Percentiles rank a stretch among this genome's conserved stretches.
phyloP scores from a whole-genome alignment of 1,140 invertebrate genomes.

The Drosophila nannoptera region DNA sequence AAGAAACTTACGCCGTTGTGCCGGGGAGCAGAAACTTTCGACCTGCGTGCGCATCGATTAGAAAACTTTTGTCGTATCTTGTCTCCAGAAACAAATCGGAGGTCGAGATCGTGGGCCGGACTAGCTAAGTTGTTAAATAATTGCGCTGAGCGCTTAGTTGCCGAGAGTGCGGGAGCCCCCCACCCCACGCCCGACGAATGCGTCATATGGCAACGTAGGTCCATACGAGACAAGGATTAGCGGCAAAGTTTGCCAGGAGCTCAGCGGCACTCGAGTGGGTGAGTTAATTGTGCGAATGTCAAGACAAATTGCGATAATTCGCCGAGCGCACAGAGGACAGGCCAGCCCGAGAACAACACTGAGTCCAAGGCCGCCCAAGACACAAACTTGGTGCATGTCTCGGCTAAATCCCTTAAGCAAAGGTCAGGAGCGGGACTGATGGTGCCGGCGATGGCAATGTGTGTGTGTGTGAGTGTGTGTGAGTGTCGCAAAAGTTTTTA shows the following conservation, averaged over 20 bases:
- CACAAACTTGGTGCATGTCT: conserved; percentile 28
- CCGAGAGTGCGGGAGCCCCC: not conserved
- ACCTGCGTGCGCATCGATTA: conserved; percentile 74
- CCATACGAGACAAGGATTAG: conserved; percentile 62
- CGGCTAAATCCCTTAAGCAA: conserved; percentile 41
- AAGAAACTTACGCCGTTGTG: conserved; percentile 65
- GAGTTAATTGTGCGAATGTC: conserved; percentile 78
- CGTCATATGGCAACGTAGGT: conserved; percentile 47
- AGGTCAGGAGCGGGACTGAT: conserved; percentile 37
- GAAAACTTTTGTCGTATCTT: conserved; percentile 74
- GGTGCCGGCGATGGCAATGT: conserved; percentile 17
- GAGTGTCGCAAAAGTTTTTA: conserved; percentile 73
- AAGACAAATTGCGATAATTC: conserved; percentile 78
- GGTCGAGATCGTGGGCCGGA: conserved; percentile 30
- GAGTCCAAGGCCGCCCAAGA: conserved; percentile 12
- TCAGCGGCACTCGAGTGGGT: conserved; percentile 63
- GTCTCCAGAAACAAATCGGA: conserved; percentile 30
- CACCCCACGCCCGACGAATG: conserved; percentile 44
- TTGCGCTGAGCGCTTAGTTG: conserved; percentile 69
- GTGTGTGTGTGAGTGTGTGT: conserved; percentile 41
- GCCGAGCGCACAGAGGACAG: conserved; percentile 54
- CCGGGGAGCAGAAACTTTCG: conserved; percentile 58
- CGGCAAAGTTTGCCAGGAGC: conserved; percentile 59
- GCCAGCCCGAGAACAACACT: conserved; percentile 3
- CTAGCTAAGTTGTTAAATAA: conserved; percentile 76